Evolutionary conservation across 2,888 invertebrate genomes (phyloP), one percentile per base, ranked within the genome.

Genomic region (Ellobium chinense): DNA sequence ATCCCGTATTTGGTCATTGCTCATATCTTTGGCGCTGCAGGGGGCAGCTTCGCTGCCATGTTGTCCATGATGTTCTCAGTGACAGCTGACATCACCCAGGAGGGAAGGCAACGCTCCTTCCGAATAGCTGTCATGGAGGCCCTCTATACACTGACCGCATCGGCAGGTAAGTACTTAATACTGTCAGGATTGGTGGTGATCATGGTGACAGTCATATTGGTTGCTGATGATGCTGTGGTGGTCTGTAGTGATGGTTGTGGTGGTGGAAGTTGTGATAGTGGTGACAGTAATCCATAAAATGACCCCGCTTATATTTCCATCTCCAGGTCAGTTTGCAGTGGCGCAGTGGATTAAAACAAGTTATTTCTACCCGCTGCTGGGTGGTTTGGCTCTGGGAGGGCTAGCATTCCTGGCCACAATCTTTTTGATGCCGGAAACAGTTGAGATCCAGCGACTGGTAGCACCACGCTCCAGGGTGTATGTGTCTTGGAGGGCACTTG

Each of bases 71-170:
- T 82, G 34, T 85, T 87, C 66, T 75, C 82, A 18, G 82, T 85
- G 34, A 72, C 82, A 14, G 84, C 87, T 21, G 87, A 87, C 78
- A 62, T 86, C n/a, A 84, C 85, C 0, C 63, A n/a, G 2, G 80
- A 82, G 0, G 87, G 85, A 2, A 72, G 65, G 12, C 29, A 75
- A 9, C 77, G 87, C 7, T 82, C 85, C 0, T 56, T 85, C 9
- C 70, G 81, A 5, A 85, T 87, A 27, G 75, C 85, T 1, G 56
- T 82, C 31, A 76, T 84, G 69, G 87, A 87, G 62, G 84, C 82
- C 7, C 58, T 81, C 7, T 39, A 83, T 24, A 84, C 78, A 5
- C 4, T 78, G n/a, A 56, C 63, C 2, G 68, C 66, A 5, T 46
- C 77, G 2, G 36, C 58, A 77, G 58, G 77, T 77, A 29, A 24